Percentiles rank a stretch among this genome's conserved stretches.
Evolutionary conservation across 2,113 vertebrate genomes (phyloP).

Genomic region (Anthoscopus minutus): DNA sequence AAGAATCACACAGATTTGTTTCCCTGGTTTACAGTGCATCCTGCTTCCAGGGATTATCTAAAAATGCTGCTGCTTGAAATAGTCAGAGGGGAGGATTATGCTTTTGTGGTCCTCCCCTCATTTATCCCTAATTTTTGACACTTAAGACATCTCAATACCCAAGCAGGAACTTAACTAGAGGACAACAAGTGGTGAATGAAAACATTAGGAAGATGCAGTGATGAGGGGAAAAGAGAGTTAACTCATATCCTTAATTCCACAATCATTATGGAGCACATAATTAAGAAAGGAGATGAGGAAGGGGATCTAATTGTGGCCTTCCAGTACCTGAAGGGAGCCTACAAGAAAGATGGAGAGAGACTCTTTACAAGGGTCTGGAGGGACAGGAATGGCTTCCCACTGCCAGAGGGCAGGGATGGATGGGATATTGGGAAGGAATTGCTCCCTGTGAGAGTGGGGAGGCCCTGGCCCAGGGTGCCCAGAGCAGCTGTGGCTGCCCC

Average conservation of each 20-base stretch:
- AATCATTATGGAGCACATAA: fast-evolving
- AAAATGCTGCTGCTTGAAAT: background rate
- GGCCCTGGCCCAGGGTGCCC: background rate
- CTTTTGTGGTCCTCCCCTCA: too few species aligned
- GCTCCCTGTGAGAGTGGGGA: background rate
- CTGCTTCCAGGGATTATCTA: background rate
- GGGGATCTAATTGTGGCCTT: background rate
- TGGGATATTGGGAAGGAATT: background rate
- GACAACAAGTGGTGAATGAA: background rate
- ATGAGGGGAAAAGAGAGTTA: background rate
- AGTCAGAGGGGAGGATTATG: background rate
- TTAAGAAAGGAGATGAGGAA: background rate
- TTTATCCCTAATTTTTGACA: background rate
- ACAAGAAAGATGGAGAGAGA: background rate
- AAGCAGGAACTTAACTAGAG: background rate
- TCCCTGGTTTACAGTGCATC: background rate
- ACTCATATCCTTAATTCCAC: background rate
- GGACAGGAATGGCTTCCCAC: fast-evolving
- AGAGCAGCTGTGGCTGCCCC: background rate
- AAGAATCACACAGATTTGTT: background rate
- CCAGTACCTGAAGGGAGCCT: background rate
- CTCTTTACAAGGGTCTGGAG: background rate
- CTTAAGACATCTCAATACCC: background rate
- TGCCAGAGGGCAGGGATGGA: background rate
- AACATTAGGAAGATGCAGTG: background rate